Evolutionary conservation across 2,113 vertebrate genomes (phyloP), one percentile per base, ranked within the genome.

Genomic region (Melanotaenia duboulayi): DNA sequence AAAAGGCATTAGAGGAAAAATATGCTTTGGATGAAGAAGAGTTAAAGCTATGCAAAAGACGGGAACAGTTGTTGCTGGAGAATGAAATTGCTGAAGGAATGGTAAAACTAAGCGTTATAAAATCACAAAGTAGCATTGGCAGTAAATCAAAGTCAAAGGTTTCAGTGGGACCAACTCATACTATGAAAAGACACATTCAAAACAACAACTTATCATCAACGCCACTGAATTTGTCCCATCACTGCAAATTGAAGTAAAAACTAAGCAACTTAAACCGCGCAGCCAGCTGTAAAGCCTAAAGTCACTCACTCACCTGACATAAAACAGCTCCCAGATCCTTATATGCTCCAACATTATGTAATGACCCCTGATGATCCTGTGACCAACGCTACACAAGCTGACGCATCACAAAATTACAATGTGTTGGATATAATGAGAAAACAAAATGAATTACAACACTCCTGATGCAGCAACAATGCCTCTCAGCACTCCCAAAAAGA

Each of bases 401-500:
- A 32, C 16, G 6, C 5, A 35, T 56, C 54, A 56, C 55, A 57
- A 37, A 57, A 32, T n/a, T 57, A n/a, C 13, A 37, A 9, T 17
- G 54, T 57, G 28, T n/a, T 57, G 55, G 55, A 57, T 19, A 37
- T 57, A 11, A 57, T 37, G 55, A 35, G 55, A 20, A 57, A 37
- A 37, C 28, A 57, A 35, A n/a, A n/a, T n/a, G n/a, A 37, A 57
- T 37, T 57, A 56, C 25, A 35, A 56, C 54, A 35, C 54, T 56
- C 10, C 11, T n/a, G n/a, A n/a, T 51, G 20, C 49, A 51, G 23
- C 49, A 51, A 51, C 17, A 13, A 40, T 40, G 0, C 12, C 20
- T 51, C 11, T 51, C 49, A 51, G n/a, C 20, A 51, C 20, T 51
- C 1, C 49, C 49, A 10, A 51, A 51, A 51, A 51, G 49, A 11